Evolutionary conservation across 2,888 invertebrate species (phyloP).

Genomic region (Alentia gelatinosa): DNA sequence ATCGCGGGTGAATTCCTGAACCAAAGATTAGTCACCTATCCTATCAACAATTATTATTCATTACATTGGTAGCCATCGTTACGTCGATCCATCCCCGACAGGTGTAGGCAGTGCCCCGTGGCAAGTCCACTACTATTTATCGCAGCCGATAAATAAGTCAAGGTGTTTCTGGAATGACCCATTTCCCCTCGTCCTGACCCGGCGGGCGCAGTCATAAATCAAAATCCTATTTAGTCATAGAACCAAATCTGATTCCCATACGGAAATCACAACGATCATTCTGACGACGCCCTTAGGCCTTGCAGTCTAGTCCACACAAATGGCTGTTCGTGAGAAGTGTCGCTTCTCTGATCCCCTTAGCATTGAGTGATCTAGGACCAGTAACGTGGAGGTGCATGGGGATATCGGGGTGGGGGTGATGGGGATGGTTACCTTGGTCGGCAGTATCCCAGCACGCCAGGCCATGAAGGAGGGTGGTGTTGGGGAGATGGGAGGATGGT

Average conservation of each 20-base stretch:
- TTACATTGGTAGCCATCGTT: too few relatives aligned
- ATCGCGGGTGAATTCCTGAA: too few relatives aligned
- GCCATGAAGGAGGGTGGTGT: too few relatives aligned
- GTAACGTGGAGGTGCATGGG: neutral
- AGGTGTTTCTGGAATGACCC: neutral
- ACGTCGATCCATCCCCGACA: too few relatives aligned
- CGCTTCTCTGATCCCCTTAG: neutral
- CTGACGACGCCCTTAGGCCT: neutral
- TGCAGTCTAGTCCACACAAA: neutral
- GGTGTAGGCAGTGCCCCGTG: too few relatives aligned
- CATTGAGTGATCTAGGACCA: neutral
- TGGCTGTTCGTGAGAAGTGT: neutral
- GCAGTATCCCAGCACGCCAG: too few relatives aligned
- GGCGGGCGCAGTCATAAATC: neutral
- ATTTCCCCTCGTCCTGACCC: neutral
- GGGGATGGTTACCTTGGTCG: neutral
- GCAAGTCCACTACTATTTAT: neutral
- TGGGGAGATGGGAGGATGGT: neutral
- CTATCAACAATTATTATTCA: too few relatives aligned
- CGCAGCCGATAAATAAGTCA: neutral
- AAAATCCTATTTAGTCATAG: constrained; percentile 10
- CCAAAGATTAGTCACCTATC: too few relatives aligned
- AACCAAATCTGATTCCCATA: neutral
- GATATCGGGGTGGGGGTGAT: neutral
- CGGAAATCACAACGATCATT: neutral